Conservation (phyloP, 2,888 invertebrate genomes). For the Cantharis rustica region DNA sequence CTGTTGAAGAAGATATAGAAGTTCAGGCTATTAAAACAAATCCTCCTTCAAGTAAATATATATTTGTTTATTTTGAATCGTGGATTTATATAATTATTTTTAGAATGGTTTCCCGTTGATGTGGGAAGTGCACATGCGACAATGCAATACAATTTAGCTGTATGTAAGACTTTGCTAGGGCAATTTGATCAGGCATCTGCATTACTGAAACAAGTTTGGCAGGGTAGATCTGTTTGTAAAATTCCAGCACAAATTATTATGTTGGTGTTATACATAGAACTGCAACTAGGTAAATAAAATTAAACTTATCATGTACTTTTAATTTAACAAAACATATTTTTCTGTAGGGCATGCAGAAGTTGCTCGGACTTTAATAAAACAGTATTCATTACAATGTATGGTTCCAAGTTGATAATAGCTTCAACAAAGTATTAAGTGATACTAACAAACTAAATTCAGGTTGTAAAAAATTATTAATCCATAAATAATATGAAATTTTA, state of each 20-base stretch:
- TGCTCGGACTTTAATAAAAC: slow-evolving; percentile 65
- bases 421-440: background rate
- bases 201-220: slow-evolving; percentile 59
- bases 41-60: slow-evolving; percentile 48
- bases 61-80: slow-evolving; percentile 9
- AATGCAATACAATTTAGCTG: slow-evolving; percentile 78
- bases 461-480: background rate
- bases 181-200: slow-evolving; percentile 68
- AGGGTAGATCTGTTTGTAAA: slow-evolving; percentile 56
- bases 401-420: slow-evolving; percentile 19
- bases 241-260: slow-evolving; percentile 68
- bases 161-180: slow-evolving; percentile 74
- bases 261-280: slow-evolving; percentile 68
- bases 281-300: slow-evolving; percentile 61
- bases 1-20: slow-evolving; percentile 57
- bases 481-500: background rate
- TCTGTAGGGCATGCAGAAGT: slow-evolving; percentile 62
- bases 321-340: background rate
- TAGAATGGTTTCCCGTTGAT: slow-evolving; percentile 68
- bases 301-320: background rate
- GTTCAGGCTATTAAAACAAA: slow-evolving; percentile 46
- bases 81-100: slow-evolving; percentile 23
- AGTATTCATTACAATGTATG: slow-evolving; percentile 61
- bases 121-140: slow-evolving; percentile 70
- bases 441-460: background rate